Evolutionary conservation across 2,888 invertebrate genomes (phyloP).

Genomic region (Uloborus plumipes): DNA sequence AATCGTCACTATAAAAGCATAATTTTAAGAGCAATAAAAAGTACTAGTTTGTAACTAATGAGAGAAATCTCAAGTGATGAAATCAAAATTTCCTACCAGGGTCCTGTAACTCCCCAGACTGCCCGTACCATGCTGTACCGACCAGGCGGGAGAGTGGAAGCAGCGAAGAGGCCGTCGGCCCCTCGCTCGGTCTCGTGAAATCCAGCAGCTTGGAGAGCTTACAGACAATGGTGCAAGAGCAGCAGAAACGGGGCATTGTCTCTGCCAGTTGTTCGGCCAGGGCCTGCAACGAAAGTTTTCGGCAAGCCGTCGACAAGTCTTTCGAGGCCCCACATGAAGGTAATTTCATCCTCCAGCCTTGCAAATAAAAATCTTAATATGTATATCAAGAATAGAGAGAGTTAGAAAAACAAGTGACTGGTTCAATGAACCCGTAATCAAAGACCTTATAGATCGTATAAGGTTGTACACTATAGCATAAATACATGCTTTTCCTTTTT

Average conservation of each 20-base stretch:
- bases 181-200: conserved; percentile 87
- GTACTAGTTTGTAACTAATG: too few relatives aligned
- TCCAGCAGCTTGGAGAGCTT: conserved; percentile 91
- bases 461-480: too few relatives aligned
- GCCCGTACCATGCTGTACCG: conserved; percentile 63
- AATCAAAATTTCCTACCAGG: conserved; percentile 26
- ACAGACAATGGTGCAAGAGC: conserved; percentile 89
- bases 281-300: conserved; percentile 83
- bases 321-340: conserved; percentile 72
- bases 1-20: too few relatives aligned
- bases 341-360: neutral
- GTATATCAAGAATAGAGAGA: too few relatives aligned
- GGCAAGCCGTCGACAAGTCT: conserved; percentile 81
- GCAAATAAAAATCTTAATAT: too few relatives aligned
- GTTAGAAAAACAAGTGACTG: too few relatives aligned
- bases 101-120: conserved; percentile 66
- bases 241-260: conserved; percentile 68
- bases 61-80: too few relatives aligned
- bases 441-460: too few relatives aligned
- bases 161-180: conserved; percentile 74
- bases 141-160: conserved; percentile 46
- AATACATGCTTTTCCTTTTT: too few relatives aligned
- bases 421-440: too few relatives aligned
- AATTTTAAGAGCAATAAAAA: too few relatives aligned
- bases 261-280: conserved; percentile 76